A percentile compares a stretch with the other conserved stretches of the same genome.
Conservation (phyloP, 2,113 vertebrate species). For the Tylochromis polylepis region DNA sequence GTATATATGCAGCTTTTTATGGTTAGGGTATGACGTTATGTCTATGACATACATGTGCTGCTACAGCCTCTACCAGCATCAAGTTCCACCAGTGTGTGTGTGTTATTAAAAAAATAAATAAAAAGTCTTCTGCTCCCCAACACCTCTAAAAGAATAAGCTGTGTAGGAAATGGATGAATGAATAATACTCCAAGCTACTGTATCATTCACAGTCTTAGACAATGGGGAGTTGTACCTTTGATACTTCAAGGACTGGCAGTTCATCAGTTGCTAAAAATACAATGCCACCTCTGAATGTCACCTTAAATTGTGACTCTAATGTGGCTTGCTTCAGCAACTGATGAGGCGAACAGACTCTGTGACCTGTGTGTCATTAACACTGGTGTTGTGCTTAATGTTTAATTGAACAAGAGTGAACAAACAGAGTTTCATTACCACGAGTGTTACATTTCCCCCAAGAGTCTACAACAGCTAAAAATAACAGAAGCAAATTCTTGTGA, state of each 20-base stretch:
- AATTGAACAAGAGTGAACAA: constrained; percentile 22
- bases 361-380: background rate
- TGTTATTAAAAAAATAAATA: background rate
- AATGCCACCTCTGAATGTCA: constrained; percentile 7
- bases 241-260: constrained; percentile 8
- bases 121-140: background rate
- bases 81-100: background rate
- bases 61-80: background rate
- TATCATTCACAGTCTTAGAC: constrained; percentile 6
- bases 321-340: background rate
- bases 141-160: background rate
- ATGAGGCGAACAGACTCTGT: background rate
- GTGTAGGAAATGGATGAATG: background rate
- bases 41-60: background rate
- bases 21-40: background rate
- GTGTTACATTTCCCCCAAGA: constrained; percentile 5
- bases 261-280: constrained; percentile 22
- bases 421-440: constrained; percentile 16
- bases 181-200: background rate
- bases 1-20: background rate
- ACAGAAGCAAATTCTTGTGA: background rate
- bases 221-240: background rate
- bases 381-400: constrained; percentile 5
- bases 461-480: constrained; percentile 5
- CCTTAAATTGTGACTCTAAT: constrained; percentile 8